Base-by-base conservation (phyloP, 2,888 invertebrate species). In the Gryllus longicercus region DNA sequence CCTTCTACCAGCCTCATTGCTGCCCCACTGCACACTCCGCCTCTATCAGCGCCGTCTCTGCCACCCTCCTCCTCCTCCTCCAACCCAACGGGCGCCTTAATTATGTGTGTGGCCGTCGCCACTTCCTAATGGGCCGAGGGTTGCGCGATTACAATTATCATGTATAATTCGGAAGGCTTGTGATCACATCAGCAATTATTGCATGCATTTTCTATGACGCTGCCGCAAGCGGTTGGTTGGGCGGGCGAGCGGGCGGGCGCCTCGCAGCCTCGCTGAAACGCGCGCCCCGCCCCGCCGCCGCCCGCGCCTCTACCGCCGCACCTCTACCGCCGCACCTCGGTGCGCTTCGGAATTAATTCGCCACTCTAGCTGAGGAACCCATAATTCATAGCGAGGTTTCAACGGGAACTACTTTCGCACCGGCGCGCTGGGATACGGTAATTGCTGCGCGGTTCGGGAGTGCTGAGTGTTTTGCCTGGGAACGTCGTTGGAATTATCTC, bases 111-210 rank as follows among this genome's bases (percentile, higher is more conserved):
- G 63, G 63, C 63, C 63, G 14, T 63, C 63, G 63, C 63, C 63
- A 63, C 63, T 63, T 63, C 63, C 63, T 63, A 63, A 63, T 63
- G 63, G 63, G 63, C 63, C 11, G 63, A 14, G 63, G 63, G 11
- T 63, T 18, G 63, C 63, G n/a, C 63, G 63, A 63, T 63, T 63
- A 63, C 63, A 63, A 63, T 63, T 63, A 63, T 63, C 63, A 63
- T 63, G 63, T 63, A 63, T 63, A 63, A 63, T 63, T 14, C 11
- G 63, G 63, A 63, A 63, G 5, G 63, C 63, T 63, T 63, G 63
- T 63, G 63, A 63, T 63, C 63, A 63, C 63, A 63, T 63, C 63
- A 63, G 63, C 63, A 63, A 63, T 63, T 63, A 63, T 63, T 63
- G 63, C 63, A 63, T 63, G 63, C 63, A 63, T 63, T 63, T 63